Evolutionary conservation across 2,888 invertebrate genomes (phyloP).

Genomic region (Ganaspis brasiliensis): DNA sequence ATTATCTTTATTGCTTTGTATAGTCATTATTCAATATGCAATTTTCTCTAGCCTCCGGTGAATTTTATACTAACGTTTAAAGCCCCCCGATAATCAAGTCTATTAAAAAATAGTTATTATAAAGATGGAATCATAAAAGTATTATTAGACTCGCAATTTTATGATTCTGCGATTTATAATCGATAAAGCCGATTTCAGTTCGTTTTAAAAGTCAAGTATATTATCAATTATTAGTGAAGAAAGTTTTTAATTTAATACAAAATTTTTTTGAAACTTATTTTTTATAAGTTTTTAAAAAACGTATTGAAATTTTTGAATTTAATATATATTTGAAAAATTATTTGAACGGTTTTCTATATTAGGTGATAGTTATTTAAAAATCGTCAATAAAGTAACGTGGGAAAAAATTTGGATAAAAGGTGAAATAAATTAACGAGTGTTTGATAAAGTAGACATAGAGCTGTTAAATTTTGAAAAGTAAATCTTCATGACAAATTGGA

Average conservation of each 20-base stretch:
- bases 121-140: neutral
- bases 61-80: slow-evolving; percentile 9
- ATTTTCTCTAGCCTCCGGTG: slow-evolving; percentile 10
- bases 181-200: neutral
- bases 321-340: too few relatives aligned
- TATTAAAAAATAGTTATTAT: slow-evolving; percentile 16
- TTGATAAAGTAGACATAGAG: neutral
- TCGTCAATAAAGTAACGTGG: neutral
- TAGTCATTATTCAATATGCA: slow-evolving; percentile 30
- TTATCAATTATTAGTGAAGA: too few relatives aligned
- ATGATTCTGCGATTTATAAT: neutral
- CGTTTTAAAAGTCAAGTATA: too few relatives aligned
- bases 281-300: too few relatives aligned
- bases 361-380: too few relatives aligned
- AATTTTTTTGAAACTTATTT: too few relatives aligned
- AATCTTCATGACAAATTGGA: slow-evolving; percentile 19
- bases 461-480: neutral
- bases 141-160: neutral
- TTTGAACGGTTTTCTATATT: too few relatives aligned
- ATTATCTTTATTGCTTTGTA: slow-evolving; percentile 20
- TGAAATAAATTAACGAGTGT: neutral
- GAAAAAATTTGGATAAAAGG: neutral
- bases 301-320: too few relatives aligned
- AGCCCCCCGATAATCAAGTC: neutral
- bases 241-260: too few relatives aligned